Conservation (phyloP, 2,797 vertebrate species). For the Spea hammondii region DNA sequence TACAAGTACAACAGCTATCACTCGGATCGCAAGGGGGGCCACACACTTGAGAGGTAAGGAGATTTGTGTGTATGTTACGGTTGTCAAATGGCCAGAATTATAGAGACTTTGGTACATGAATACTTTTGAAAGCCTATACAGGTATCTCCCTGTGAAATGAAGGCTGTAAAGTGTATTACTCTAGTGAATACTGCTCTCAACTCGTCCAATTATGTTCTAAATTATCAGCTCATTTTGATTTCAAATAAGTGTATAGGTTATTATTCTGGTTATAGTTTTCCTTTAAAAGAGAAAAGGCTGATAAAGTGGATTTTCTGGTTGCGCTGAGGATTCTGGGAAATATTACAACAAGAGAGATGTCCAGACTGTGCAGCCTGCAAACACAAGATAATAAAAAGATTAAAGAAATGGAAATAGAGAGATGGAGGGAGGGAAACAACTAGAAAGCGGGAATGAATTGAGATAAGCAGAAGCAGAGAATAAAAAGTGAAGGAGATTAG, state of each 20-base stretch:
- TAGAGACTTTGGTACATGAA: no score
- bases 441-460: rapidly evolving
- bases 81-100: no score
- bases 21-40: no score
- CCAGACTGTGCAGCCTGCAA: conserved; percentile 36
- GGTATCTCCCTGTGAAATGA: no score
- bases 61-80: no score
- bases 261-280: not conserved
- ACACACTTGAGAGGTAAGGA: no score
- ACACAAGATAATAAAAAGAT: conserved; percentile 43
- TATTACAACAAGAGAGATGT: not conserved
- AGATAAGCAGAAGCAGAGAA: conserved; percentile 26
- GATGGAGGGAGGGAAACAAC: not conserved
- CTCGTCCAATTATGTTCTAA: no score
- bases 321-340: conserved; percentile 15
- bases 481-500: conserved; percentile 18
- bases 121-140: no score
- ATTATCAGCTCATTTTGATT: not conserved
- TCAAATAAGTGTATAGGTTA: not conserved
- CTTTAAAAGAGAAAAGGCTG: not conserved
- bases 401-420: conserved; percentile 23
- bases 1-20: no score
- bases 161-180: no score
- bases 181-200: no score
- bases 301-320: conserved; percentile 35